Base-by-base conservation (phyloP, 1,140 invertebrate genomes). In the Eueides isabella region DNA sequence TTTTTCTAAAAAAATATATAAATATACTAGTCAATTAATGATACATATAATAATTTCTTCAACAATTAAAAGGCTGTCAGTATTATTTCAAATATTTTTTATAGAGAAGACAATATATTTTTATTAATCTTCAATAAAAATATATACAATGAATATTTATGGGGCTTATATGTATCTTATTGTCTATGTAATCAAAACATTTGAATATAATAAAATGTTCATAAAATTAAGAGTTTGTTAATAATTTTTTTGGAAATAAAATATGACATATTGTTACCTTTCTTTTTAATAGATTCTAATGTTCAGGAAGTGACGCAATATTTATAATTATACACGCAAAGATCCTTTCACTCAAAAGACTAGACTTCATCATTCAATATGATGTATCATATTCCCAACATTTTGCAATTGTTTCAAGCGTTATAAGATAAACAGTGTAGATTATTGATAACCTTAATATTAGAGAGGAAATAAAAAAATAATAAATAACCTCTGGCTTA, bases 1-100 rank as follows among this genome's bases (percentile, higher is more conserved):
- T 96, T 96, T 95, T 97, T 97, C 96, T 97, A 86, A 26, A 77
- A 80, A 74, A 72, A 48, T 19, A 38, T 38, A 38, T 5, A 38
- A 5, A 12, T 12, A 4, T 16, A 38, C 35, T 14, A 16, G 35
- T 38, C 35, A n/a, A n/a, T n/a, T n/a, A n/a, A n/a, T n/a, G n/a
- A n/a, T n/a, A n/a, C n/a, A n/a, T n/a, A n/a, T 31, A 3, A 31
- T 3, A 5, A 31, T 31, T 31, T 31, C 3, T 31, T 31, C 31
- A 31, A 31, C 31, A 31, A 7, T 31, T 31, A 3, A 3, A 31
- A 7, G 7, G 7, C 7, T 31, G 7, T 31, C 3, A 31, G 31
- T 31, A 7, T 7, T 31, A 5, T 31, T 7, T 31, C 3, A 31
- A 5, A 5, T 31, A 31, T 31, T 5, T 31, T 31, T 5, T 31